phyloP scores from a whole-genome alignment of 1,140 invertebrate genomes.

The Anastrepha ludens region DNA sequence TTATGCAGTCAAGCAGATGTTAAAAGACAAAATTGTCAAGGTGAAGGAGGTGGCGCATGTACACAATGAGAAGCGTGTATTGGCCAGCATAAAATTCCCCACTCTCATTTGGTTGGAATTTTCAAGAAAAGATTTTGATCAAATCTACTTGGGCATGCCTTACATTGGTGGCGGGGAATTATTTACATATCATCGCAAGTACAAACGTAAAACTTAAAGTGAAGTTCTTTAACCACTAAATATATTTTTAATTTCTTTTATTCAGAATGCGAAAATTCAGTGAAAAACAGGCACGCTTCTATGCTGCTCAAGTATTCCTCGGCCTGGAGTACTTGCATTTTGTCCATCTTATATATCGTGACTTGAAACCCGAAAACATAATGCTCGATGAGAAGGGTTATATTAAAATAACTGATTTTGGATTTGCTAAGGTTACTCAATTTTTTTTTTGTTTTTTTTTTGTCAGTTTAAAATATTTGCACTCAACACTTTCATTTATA shows the following conservation, averaged over 20 bases:
- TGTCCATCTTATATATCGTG: slow-evolving; percentile 92
- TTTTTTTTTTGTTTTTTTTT: not conserved
- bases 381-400: slow-evolving; percentile 92
- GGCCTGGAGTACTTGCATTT: slow-evolving; percentile 96
- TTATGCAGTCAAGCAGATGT: slow-evolving; percentile 94
- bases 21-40: slow-evolving; percentile 91
- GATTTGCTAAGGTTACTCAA: slow-evolving; percentile 89
- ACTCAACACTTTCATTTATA: not conserved
- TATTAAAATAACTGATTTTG: slow-evolving; percentile 90
- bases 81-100: slow-evolving; percentile 87
- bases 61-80: slow-evolving; percentile 89
- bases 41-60: slow-evolving; percentile 91
- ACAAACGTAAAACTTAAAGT: not conserved
- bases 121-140: slow-evolving; percentile 90
- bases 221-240: not conserved
- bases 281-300: slow-evolving; percentile 90
- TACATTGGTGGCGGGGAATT: slow-evolving; percentile 89
- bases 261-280: slow-evolving; percentile 81
- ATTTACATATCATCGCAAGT: slow-evolving; percentile 85
- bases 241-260: not conserved
- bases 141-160: slow-evolving; percentile 88
- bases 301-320: slow-evolving; percentile 92
- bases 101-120: slow-evolving; percentile 90
- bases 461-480: not conserved
- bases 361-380: slow-evolving; percentile 98